Base-by-base conservation (phyloP, 2,888 invertebrate genomes). In the Gymnocheta viridis region DNA sequence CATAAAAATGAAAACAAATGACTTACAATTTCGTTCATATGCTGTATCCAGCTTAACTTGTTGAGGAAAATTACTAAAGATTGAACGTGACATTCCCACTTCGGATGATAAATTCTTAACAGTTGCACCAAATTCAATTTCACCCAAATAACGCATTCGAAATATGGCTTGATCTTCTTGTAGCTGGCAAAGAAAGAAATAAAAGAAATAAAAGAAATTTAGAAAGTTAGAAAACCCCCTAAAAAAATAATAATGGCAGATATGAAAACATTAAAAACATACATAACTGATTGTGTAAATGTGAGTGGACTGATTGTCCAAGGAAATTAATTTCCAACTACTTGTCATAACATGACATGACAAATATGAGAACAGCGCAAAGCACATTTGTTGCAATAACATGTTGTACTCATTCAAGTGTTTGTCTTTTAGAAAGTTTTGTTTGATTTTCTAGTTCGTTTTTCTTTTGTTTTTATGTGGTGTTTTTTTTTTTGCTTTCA, bases 121-220 rank as follows among this genome's bases (percentile, higher is more conserved):
- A 85, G 89, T 89, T 82, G 90, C 90, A 82, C 91, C 91, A 85
- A 91, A 90, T 88, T 92, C 92, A 88, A 91, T 89, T 89, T 92
- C 91, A 79, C 92, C 92, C 87, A 92, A 90, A 87, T 91, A 91
- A 83, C 91, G 90, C 91, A 92, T 91, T 78, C 91, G 91, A 86
- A 91, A 90, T 82, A 92, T 91, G 79, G 89, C 90, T 86, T 91
- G 91, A 88, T 92, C 92, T 86, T 91, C 91, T 90, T 92, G 92
- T 66, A 92, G 88, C 92, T 92, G 87, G 12, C 12, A 7, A 7
- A 41, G 19, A 4, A n/a, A 35, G 27, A 56, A 64, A 67, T n/a
- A 29, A 35, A 19, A 41, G 54, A n/a, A n/a, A n/a, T n/a, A n/a
- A n/a, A n/a, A n/a, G n/a, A n/a, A n/a, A n/a, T n/a, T n/a, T n/a